Base-by-base conservation (phyloP, 2,888 invertebrate species). In the Barypeithes pellucidus region DNA sequence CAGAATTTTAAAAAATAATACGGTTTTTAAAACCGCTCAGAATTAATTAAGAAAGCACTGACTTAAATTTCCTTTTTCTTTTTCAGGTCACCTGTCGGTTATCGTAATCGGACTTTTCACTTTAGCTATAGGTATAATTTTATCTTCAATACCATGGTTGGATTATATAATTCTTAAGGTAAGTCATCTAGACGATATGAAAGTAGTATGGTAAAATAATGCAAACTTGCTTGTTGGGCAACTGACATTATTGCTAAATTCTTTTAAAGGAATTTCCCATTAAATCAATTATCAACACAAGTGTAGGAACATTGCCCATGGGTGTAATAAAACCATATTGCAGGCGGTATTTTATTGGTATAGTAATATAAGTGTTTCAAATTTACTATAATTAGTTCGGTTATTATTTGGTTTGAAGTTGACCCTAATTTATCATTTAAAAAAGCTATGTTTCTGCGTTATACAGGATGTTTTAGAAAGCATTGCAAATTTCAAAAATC, bases 151-250 rank as follows among this genome's bases (percentile, higher is more conserved):
- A 84, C 95, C 95, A 62, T 95, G 95, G 95, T 86, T 95, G 82
- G 95, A 95, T 85, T 95, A 95, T 86, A 89, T 95, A 81, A 93
- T 95, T 86, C 89, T 95, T 87, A 93, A 93, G 89, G 95, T 95
- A 86, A 87, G 88, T 68, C 18, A 62, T 59, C 39, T 52, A 52
- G 33, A 57, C 33, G 11, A 33, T 54, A 54, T 57, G 54, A 57
- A 57, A 57, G 54, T 57, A 18, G 54, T 33, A 33, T 1, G 54
- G 11, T 33, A 33, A 57, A 18, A 33, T n/a, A n/a, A n/a, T 18
- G 54, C 33, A 57, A 57, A 57, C 54, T 16, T 11, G 16, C 14
- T 14, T 29, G 54, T 57, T 57, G 54, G 16, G 54, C 14, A 57
- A 57, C 54, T 5, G 14, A 29, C 29, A 57, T 18, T 57, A 57